Percentiles rank a stretch among this genome's conserved stretches.
Conservation (phyloP, 1,140 invertebrate genomes). For the Nymphalis io region DNA sequence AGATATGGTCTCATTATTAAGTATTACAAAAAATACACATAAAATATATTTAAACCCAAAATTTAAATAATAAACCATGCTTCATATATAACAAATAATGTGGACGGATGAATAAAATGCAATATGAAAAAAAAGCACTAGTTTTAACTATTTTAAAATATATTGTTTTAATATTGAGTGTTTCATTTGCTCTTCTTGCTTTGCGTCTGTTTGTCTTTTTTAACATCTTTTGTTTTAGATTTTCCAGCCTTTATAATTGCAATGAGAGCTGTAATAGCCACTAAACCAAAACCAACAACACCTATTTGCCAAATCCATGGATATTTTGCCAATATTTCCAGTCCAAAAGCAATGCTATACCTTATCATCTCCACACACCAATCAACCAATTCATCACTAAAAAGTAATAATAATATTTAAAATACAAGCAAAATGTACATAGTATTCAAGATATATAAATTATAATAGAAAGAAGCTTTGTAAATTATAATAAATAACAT, state of each 20-base stretch:
- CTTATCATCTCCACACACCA: slow-evolving; percentile 74
- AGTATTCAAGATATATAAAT: neutral
- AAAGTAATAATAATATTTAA: slow-evolving; percentile 65
- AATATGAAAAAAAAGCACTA: slow-evolving; percentile 18
- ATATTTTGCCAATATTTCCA: slow-evolving; percentile 84
- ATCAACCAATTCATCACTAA: slow-evolving; percentile 86
- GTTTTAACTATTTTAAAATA: neutral
- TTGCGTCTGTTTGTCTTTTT: slow-evolving; percentile 72
- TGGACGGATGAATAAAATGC: slow-evolving; percentile 26
- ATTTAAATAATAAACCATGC: neutral
- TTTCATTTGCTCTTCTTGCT: slow-evolving; percentile 75
- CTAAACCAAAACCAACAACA: slow-evolving; percentile 82
- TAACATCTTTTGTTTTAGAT: slow-evolving; percentile 76
- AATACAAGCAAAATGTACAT: neutral
- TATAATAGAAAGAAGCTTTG: no score
- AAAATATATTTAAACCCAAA: neutral
- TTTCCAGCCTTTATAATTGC: slow-evolving; percentile 78
- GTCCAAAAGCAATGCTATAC: slow-evolving; percentile 75
- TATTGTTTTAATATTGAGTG: neutral
- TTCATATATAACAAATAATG: slow-evolving; percentile 8
- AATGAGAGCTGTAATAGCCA: slow-evolving; percentile 81
- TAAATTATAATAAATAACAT: no score
- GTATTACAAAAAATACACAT: neutral
- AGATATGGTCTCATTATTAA: no score
- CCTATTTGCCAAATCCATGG: slow-evolving; percentile 86